A percentile compares a stretch with the other conserved stretches of the same genome.
Evolutionary conservation across 2,888 invertebrate genomes (phyloP).

Genomic region (Coelogynopora nodosa): DNA sequence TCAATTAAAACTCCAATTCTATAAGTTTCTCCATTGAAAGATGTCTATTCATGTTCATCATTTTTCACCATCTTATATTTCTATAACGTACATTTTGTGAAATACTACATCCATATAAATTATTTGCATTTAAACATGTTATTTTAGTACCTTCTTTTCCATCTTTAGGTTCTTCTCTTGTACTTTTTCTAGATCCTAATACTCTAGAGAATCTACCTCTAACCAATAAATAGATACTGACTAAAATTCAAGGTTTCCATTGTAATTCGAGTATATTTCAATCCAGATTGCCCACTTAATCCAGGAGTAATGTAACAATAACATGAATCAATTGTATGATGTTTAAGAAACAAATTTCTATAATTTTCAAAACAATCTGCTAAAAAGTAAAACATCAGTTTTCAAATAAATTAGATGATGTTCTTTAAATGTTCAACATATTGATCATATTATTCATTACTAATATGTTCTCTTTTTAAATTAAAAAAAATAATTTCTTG

Average conservation of each 20-base stretch:
- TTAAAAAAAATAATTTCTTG: not conserved
- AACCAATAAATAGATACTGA: not conserved
- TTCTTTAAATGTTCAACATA: not conserved
- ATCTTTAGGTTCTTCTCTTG: not conserved
- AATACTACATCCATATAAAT: not conserved
- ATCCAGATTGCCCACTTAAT: not conserved
- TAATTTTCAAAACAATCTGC: not conserved
- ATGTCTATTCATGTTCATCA: no score
- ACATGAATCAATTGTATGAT: not conserved
- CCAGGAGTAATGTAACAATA: not conserved
- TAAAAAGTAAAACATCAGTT: not conserved
- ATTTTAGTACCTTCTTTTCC: no score
- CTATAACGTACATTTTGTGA: not conserved
- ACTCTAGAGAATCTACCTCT: not conserved
- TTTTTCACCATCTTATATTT: not conserved
- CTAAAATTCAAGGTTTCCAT: not conserved
- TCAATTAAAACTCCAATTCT: no score
- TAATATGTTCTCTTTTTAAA: not conserved
- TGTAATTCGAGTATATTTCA: not conserved
- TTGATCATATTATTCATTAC: not conserved
- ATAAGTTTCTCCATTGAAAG: no score
- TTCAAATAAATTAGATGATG: not conserved
- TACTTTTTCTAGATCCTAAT: not conserved
- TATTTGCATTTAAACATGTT: not conserved
- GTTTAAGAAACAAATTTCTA: not conserved